A percentile compares a stretch with the other conserved stretches of the same genome.
phyloP scores from a whole-genome alignment of 1,140 invertebrate genomes.

The Trichonephila clavipes region DNA sequence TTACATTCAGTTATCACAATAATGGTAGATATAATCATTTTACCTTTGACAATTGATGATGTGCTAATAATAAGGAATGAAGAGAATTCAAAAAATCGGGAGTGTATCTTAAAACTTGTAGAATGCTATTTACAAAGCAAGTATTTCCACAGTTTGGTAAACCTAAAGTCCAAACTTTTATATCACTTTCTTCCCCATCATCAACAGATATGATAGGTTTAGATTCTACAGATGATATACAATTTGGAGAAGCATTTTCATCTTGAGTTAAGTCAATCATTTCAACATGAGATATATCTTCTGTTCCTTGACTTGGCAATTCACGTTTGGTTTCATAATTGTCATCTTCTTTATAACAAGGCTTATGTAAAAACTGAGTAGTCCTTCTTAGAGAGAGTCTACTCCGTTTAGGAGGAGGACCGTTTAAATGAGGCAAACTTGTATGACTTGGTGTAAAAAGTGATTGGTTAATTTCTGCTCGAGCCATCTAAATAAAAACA shows the following conservation, averaged over 20 bases:
- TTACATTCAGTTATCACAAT: neutral
- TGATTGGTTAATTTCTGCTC: slow-evolving; percentile 37
- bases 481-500: slow-evolving; percentile 39
- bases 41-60: slow-evolving; percentile 49
- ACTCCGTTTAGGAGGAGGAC: slow-evolving; percentile 60
- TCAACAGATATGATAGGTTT: neutral
- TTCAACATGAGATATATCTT: slow-evolving; percentile 8
- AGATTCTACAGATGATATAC: neutral
- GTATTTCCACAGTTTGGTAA: slow-evolving; percentile 72
- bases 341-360: slow-evolving; percentile 56
- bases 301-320: neutral
- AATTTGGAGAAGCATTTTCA: slow-evolving; percentile 52
- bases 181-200: slow-evolving; percentile 32
- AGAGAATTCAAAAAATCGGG: slow-evolving; percentile 65
- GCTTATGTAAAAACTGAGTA: neutral
- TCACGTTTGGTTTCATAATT: neutral
- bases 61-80: slow-evolving; percentile 49
- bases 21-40: neutral
- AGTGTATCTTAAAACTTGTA: slow-evolving; percentile 58
- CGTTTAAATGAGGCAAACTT: neutral
- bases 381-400: slow-evolving; percentile 43
- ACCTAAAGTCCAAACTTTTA: slow-evolving; percentile 46
- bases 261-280: slow-evolving; percentile 59
- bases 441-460: neutral
- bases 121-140: slow-evolving; percentile 67